These are phyloP conservation scores for Macaria notata DNA, from an alignment of 2,888 invertebrate genomes.

Conservation along the genomic window DNA sequence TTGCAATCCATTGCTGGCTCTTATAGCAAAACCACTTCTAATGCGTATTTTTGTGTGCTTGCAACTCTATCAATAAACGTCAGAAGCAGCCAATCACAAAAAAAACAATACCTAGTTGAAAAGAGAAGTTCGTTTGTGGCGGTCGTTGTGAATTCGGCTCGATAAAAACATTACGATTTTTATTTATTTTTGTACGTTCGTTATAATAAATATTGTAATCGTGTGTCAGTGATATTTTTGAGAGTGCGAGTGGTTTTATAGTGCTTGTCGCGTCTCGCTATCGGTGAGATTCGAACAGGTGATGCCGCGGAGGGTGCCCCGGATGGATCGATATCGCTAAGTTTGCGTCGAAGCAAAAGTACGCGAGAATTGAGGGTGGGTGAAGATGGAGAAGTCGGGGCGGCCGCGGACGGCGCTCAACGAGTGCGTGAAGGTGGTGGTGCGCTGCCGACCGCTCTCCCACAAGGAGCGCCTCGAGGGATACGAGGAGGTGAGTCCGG, in stretches of 20 bases:
- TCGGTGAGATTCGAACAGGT: conserved; percentile 58
- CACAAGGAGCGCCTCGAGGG: conserved; percentile 91
- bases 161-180: conserved; percentile 66
- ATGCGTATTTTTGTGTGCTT: conserved; percentile 5
- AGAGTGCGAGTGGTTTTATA: conserved; percentile 32
- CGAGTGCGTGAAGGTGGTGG: conserved; percentile 98
- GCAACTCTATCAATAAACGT: conserved; percentile 27
- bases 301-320: conserved; percentile 68
- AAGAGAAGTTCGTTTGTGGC: conserved; percentile 58
- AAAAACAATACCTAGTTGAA: conserved; percentile 64
- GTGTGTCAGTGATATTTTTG: conserved; percentile 52
- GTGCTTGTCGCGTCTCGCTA: conserved; percentile 42
- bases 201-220: conserved; percentile 63
- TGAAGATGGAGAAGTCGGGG: conserved; percentile 75
- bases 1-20: conserved; percentile 1
- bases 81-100: conserved; percentile 43
- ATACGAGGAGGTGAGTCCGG: conserved; percentile 81
- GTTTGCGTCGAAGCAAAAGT: conserved; percentile 57
- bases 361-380: conserved; percentile 51
- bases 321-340: conserved; percentile 79
- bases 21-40: neutral
- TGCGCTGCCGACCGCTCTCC: conserved; percentile 97
- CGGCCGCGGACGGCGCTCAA: conserved; percentile 82
- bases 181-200: conserved; percentile 65
- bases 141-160: conserved; percentile 52